These are phyloP conservation scores for Phaenicophaeus curvirostris DNA, from an alignment of 2,797 vertebrate genomes.

Conservation along the genomic window DNA sequence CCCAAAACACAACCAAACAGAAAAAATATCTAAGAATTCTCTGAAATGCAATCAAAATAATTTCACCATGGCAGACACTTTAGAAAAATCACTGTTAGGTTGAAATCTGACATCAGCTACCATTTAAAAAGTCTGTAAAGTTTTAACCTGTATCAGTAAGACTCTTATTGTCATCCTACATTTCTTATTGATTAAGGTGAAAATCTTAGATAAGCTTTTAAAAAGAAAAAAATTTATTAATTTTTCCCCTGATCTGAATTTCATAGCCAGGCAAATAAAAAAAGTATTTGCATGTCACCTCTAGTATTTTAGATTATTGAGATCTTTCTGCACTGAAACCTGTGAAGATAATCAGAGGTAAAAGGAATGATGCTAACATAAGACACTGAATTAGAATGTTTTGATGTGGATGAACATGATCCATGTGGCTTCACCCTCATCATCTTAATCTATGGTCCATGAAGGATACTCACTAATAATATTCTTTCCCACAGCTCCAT, in stretches of 20 bases:
- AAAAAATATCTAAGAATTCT: neutral
- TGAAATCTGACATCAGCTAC: neutral
- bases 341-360: neutral
- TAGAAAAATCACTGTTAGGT: neutral
- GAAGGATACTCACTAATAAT: neutral
- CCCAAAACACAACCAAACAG: accelerated
- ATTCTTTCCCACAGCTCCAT: neutral
- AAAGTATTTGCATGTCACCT: neutral
- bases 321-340: neutral
- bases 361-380: neutral
- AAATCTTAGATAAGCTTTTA: neutral
- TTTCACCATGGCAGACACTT: neutral
- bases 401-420: neutral
- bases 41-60: neutral
- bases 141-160: neutral
- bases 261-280: neutral
- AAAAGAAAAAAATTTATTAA: neutral
- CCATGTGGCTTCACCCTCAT: neutral
- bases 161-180: neutral
- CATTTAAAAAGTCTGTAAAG: neutral
- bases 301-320: neutral
- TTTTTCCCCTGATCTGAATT: neutral
- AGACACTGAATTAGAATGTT: neutral
- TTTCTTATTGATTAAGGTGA: neutral
- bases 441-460: neutral